phyloP scores from a whole-genome alignment of 1,140 invertebrate species.

The Colletes gigas region DNA sequence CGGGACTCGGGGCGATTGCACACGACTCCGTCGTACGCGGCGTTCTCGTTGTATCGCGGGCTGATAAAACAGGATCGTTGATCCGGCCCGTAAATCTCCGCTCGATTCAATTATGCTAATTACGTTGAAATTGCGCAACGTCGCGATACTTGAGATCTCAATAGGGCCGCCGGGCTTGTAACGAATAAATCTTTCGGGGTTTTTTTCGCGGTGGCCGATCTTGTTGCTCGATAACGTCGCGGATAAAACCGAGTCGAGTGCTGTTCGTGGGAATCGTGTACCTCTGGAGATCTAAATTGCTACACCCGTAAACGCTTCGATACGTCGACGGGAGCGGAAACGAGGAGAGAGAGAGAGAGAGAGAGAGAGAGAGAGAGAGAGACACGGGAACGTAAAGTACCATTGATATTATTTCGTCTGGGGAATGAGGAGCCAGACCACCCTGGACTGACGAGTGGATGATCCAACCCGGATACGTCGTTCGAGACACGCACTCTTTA shows the following conservation, averaged over 20 bases:
- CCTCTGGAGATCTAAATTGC: not conserved
- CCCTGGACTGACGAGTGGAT: not conserved
- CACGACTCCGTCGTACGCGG: too few relatives aligned
- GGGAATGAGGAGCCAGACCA: not conserved
- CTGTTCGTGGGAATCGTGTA: constrained; percentile 7
- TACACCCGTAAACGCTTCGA: not conserved
- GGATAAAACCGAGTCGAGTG: not conserved
- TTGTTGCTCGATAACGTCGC: constrained; percentile 10
- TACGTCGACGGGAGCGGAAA: too few relatives aligned
- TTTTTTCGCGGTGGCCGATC: constrained; percentile 29
- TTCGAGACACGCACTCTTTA: constrained; percentile 26
- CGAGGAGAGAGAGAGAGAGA: not conserved
- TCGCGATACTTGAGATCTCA: not conserved
- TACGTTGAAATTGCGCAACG: constrained; percentile 10
- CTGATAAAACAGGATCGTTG: constrained; percentile 62
- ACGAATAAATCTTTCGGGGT: constrained; percentile 28
- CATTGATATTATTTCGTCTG: constrained; percentile 22
- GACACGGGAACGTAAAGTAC: not conserved
- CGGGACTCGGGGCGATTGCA: constrained; percentile 35
- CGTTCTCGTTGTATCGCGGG: constrained; percentile 44
- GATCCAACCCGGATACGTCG: not conserved
- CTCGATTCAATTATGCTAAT: constrained; percentile 49
- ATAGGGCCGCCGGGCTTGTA: not conserved
- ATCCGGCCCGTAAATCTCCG: constrained; percentile 16
- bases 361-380: too few relatives aligned